Evolutionary conservation across 2,113 vertebrate species (phyloP), one percentile per base, ranked within the genome.

Genomic region (Crypturellus undulatus): DNA sequence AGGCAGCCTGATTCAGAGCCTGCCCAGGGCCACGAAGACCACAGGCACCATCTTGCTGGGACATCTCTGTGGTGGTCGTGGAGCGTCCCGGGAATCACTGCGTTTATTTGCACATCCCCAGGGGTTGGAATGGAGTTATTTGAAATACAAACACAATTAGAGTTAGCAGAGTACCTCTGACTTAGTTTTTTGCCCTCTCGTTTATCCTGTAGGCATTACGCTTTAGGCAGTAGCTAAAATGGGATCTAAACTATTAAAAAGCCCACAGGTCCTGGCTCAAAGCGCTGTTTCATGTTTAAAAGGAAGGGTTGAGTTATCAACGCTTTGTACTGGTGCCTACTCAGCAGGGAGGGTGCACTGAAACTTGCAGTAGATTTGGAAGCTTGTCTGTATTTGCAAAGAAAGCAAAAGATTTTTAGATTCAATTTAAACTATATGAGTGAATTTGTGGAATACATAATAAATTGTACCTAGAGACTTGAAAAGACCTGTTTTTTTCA

Each of bases 141-240:
- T 90, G 81, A 92, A 90, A 93, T 87, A 93, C 63, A 93, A 93
- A 85, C 79, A 59, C 38, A 81, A 75, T 89, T 86, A 93, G 75
- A 94, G 76, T 58, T 90, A 91, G 84, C 78, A 90, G 71, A 95
- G 56, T 67, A 89, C 85, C 87, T 96, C 36, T 92, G 95, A 84
- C 89, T 96, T 91, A 5, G 3, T 54, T 87, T 91, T 94, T 93
- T 87, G 68, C 79, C 71, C 76, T 90, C 82, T 84, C 34, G 8
- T 93, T 96, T 96, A 51, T 86, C 79, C 93, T 94, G 21, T 60
- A 91, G 94, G 92, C 94, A 65, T 79, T 93, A 43, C 69, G 86
- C 93, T 92, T 87, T 63, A 93, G 93, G 94, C 77, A 73, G 78
- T 86, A 96, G 71, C 86, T 95, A 77, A 97, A 96, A 89, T 24